These are phyloP conservation scores for Columba janthina DNA, from an alignment of 2,113 vertebrate species.

Conservation along the genomic window DNA sequence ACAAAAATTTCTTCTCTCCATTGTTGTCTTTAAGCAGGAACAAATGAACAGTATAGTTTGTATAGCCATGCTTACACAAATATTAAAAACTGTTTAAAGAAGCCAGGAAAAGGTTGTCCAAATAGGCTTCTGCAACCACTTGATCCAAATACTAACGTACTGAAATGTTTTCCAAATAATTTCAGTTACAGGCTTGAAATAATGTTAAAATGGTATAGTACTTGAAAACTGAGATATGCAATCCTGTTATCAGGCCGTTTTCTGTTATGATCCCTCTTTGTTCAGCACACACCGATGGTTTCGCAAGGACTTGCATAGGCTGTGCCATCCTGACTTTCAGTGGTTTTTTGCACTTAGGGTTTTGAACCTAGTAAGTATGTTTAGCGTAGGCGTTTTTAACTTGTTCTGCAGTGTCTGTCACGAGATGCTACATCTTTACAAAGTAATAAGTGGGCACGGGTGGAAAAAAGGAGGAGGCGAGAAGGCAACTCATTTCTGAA, in stretches of 20 bases:
- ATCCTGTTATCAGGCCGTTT: neutral
- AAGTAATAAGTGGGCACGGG: neutral
- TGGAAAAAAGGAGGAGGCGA: neutral
- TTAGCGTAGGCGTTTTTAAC: rapidly evolving
- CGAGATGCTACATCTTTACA: neutral
- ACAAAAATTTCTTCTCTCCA: neutral
- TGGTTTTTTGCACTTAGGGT: neutral
- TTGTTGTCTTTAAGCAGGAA: neutral
- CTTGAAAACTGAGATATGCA: neutral
- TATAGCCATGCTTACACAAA: neutral
- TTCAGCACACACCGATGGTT: rapidly evolving
- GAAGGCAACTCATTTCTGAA: neutral
- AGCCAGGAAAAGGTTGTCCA: neutral
- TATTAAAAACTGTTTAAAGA: neutral
- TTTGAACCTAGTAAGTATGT: neutral
- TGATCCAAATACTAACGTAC: neutral
- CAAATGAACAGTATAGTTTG: neutral
- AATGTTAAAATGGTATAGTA: neutral
- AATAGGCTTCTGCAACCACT: neutral
- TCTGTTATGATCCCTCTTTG: neutral
- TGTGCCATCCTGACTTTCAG: neutral
- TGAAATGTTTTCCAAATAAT: neutral
- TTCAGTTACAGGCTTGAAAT: neutral
- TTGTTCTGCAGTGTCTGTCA: neutral
- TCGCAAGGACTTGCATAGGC: neutral